Evolutionary conservation across 1,140 invertebrate species (phyloP).

Genomic region (Rhizoglyphus robini): DNA sequence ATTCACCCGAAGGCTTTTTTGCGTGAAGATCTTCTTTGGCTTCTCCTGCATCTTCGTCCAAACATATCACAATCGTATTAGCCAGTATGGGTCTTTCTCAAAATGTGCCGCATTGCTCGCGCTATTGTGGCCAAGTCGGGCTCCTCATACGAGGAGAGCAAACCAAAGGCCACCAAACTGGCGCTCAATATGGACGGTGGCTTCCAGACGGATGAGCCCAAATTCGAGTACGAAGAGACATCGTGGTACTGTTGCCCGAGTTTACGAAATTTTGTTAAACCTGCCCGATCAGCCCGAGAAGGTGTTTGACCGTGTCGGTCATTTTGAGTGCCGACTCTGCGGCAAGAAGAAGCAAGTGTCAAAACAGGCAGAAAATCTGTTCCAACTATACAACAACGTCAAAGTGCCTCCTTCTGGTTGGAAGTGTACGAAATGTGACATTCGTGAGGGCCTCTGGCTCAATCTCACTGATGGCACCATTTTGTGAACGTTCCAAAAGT

Average conservation of each 20-base stretch:
- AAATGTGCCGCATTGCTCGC: conserved; percentile 56
- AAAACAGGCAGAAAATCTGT: conserved; percentile 61
- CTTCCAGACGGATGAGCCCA: conserved; percentile 52
- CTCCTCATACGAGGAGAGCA: conserved; percentile 11
- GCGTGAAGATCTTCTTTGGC: conserved; percentile 71
- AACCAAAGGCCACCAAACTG: conserved; percentile 42
- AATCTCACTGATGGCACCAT: conserved; percentile 92
- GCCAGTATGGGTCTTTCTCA: conserved; percentile 68
- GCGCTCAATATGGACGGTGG: conserved; percentile 91
- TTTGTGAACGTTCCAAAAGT: too few relatives aligned
- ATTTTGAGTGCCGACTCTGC: conserved; percentile 71
- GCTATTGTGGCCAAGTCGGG: conserved; percentile 40
- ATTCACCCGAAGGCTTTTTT: conserved; percentile 72
- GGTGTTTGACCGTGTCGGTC: conserved; percentile 52
- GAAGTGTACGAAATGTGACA: conserved; percentile 87
- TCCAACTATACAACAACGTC: conserved; percentile 72
- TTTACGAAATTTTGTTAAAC: conserved; percentile 57
- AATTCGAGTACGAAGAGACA: conserved; percentile 66
- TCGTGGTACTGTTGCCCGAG: conserved; percentile 62
- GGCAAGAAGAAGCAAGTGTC: conserved; percentile 62
- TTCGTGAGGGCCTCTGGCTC: conserved; percentile 89
- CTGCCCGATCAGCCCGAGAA: conserved; percentile 56
- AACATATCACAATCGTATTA: conserved; percentile 59
- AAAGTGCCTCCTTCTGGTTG: conserved; percentile 82
- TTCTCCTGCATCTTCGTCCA: conserved; percentile 68